phyloP scores from a whole-genome alignment of 2,797 vertebrate genomes.

The Sebastiscus albofasciatus region DNA sequence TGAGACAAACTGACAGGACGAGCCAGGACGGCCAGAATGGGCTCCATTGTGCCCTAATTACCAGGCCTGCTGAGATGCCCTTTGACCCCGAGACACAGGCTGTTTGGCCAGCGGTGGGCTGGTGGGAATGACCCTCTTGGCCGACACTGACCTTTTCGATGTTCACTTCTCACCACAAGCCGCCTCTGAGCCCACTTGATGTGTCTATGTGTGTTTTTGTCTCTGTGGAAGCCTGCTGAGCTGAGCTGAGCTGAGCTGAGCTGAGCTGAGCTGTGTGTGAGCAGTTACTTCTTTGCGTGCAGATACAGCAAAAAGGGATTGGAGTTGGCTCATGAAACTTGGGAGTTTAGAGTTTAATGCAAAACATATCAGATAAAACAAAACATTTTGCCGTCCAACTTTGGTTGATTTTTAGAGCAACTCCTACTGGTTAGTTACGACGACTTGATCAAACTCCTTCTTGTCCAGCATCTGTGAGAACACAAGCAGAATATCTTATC shows the following conservation, averaged over 20 bases:
- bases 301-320: neutral
- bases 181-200: slow-evolving; percentile 20
- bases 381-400: neutral
- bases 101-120: slow-evolving; percentile 53
- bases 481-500: slow-evolving; percentile 23
- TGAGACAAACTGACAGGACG: slow-evolving; percentile 48
- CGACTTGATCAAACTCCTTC: neutral
- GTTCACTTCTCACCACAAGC: slow-evolving; percentile 55
- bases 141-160: slow-evolving; percentile 42
- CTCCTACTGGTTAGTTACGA: neutral
- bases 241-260: neutral
- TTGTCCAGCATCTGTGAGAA: slow-evolving; percentile 22
- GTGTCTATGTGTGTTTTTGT: slow-evolving; percentile 6
- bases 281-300: neutral
- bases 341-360: neutral
- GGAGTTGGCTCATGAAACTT: neutral
- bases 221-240: neutral
- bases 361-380: neutral
- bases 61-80: slow-evolving; percentile 57
- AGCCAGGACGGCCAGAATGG: slow-evolving; percentile 40
- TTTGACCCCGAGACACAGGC: slow-evolving; percentile 55
- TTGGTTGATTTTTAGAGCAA: neutral
- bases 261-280: neutral
- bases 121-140: slow-evolving; percentile 63
- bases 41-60: slow-evolving; percentile 63